Percentiles rank a stretch among this genome's conserved stretches.
Evolutionary conservation across 2,888 invertebrate species (phyloP).

Genomic region (Caenorhabditis japonica): DNA sequence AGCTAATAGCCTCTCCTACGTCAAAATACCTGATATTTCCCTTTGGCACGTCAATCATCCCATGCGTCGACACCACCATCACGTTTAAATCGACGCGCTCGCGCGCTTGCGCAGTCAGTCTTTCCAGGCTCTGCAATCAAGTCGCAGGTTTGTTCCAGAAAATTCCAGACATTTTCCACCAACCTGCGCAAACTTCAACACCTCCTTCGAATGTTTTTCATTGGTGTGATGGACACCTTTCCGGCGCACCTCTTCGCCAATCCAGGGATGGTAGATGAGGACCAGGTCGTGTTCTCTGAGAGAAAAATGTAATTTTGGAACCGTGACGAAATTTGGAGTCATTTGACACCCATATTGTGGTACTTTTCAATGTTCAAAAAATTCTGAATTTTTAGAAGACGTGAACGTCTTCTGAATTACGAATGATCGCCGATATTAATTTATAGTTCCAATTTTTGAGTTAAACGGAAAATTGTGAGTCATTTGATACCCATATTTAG

Average conservation of each 20-base stretch:
- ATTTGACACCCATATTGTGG: no score
- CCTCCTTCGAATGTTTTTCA: constrained; percentile 42
- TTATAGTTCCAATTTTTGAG: no score
- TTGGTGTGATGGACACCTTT: constrained; percentile 54
- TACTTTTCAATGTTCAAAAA: no score
- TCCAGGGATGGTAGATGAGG: constrained; percentile 59
- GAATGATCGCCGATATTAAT: no score
- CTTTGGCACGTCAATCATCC: constrained; percentile 58
- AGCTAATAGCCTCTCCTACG: no score
- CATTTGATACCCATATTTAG: no score
- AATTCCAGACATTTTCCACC: neutral
- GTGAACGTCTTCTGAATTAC: no score
- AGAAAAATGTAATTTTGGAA: no score
- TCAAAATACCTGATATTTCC: constrained; percentile 53
- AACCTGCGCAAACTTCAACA: constrained; percentile 53
- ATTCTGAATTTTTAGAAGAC: no score
- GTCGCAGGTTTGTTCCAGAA: no score
- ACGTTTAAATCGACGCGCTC: constrained; percentile 66
- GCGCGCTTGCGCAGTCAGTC: constrained; percentile 57
- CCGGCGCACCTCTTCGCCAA: constrained; percentile 55
- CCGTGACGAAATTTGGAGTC: neutral
- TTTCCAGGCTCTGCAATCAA: constrained; percentile 43
- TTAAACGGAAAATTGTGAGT: no score
- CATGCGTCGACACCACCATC: constrained; percentile 66
- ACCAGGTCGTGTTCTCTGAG: constrained; percentile 62